Conservation (phyloP, 2,888 invertebrate species). For the Caenorhabditis imperialis region DNA sequence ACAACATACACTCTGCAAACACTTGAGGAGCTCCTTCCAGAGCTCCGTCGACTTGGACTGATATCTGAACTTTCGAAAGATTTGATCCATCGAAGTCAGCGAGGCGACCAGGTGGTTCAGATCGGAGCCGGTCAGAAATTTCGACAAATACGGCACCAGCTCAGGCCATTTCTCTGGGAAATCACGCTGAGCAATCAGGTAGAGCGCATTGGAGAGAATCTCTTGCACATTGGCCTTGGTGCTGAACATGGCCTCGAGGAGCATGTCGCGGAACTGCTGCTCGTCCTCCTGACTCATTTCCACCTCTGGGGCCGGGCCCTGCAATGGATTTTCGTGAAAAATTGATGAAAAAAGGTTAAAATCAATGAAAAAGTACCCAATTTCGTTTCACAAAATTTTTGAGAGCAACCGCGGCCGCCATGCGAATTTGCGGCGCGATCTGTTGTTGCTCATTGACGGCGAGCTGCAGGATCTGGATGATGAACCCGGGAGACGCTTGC, state of each 20-base stretch:
- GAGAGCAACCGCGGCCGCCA: constrained; percentile 93
- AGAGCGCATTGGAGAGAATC: constrained; percentile 83
- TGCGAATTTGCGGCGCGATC: constrained; percentile 88
- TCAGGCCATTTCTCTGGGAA: constrained; percentile 97
- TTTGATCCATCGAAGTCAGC: constrained; percentile 92
- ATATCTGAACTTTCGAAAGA: constrained; percentile 90
- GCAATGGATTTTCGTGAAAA: background rate
- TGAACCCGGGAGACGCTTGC: constrained; percentile 56
- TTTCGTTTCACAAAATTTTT: constrained; percentile 97
- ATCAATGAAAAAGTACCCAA: constrained; percentile 82
- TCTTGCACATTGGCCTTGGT: constrained; percentile 92
- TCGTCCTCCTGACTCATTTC: constrained; percentile 64
- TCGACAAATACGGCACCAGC: constrained; percentile 92
- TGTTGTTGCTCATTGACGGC: constrained; percentile 79
- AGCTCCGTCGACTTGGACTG: constrained; percentile 94
- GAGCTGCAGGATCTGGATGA: constrained; percentile 49
- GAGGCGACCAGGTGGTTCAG: constrained; percentile 95
- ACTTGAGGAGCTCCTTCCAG: constrained; percentile 92
- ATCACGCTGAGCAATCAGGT: constrained; percentile 84
- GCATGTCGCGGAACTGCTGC: constrained; percentile 83
- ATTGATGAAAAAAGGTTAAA: too few species aligned
- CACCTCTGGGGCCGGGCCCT: constrained; percentile 64
- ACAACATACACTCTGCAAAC: constrained; percentile 53
- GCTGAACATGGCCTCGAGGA: constrained; percentile 87
- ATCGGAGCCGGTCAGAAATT: constrained; percentile 83